Conservation (phyloP, 1,140 invertebrate genomes). For the Archivesica marissinica region DNA sequence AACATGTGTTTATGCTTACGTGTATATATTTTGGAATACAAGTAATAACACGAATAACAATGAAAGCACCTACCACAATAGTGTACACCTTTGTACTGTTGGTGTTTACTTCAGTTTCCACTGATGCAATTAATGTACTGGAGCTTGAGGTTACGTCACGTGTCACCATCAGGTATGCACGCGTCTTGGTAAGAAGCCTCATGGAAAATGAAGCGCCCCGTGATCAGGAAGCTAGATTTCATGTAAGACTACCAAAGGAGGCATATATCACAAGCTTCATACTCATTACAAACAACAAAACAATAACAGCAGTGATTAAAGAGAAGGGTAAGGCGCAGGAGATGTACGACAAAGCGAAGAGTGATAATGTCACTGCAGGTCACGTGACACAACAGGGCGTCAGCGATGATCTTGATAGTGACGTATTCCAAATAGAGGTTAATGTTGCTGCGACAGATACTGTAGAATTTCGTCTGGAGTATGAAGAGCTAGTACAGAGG, state of each 20-base stretch:
- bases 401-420: neutral
- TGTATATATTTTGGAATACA: too few relatives aligned
- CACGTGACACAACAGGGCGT: constrained; percentile 1
- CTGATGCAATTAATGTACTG: too few relatives aligned
- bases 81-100: too few relatives aligned
- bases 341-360: neutral
- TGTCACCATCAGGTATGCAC: neutral
- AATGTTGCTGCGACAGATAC: neutral
- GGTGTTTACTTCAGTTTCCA: too few relatives aligned
- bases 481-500: constrained; percentile 7
- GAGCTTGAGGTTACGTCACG: neutral
- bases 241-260: neutral
- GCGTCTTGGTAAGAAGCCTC: neutral
- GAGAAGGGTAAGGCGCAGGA: constrained; percentile 5
- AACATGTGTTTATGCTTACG: too few relatives aligned
- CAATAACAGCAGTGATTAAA: neutral
- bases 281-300: neutral
- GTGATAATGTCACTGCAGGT: constrained; percentile 1
- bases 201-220: neutral
- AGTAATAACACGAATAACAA: too few relatives aligned
- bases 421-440: constrained; percentile 4
- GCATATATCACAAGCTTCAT: constrained; percentile 25
- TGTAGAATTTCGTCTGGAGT: constrained; percentile 3
- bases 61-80: too few relatives aligned
- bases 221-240: constrained; percentile 3